These are phyloP conservation scores for Clupea harengus DNA, from an alignment of 2,113 vertebrate species.

Conservation along the genomic window DNA sequence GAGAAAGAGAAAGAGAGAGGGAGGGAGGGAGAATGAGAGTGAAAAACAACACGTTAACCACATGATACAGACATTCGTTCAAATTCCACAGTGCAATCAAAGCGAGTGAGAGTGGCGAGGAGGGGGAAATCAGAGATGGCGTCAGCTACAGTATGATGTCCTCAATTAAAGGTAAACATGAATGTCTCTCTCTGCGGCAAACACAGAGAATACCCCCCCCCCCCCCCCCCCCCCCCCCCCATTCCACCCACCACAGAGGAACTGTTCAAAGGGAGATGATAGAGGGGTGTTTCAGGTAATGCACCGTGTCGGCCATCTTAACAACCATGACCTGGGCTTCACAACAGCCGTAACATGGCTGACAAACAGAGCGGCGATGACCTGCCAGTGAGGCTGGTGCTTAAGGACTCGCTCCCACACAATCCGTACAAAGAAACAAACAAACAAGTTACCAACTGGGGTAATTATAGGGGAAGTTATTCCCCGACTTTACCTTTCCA, in stretches of 20 bases:
- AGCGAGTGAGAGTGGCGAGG: background rate
- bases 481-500: slow-evolving; percentile 79
- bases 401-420: background rate
- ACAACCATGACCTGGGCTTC: background rate
- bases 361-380: background rate
- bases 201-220: background rate
- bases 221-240: background rate
- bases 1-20: slow-evolving; percentile 19
- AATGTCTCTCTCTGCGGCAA: background rate
- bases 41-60: slow-evolving; percentile 28
- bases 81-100: slow-evolving; percentile 15
- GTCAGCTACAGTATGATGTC: background rate
- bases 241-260: background rate
- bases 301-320: slow-evolving; percentile 37
- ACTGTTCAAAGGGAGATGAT: slow-evolving; percentile 5
- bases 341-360: background rate
- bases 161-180: background rate
- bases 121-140: background rate
- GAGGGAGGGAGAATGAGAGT: slow-evolving; percentile 38
- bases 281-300: slow-evolving; percentile 34
- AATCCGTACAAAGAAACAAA: slow-evolving; percentile 12
- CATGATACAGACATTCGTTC: slow-evolving; percentile 21
- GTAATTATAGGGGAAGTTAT: background rate
- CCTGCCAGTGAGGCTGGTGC: background rate
- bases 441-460: background rate